A percentile compares a stretch with the other conserved stretches of the same genome.
These are phyloP conservation scores for Ferdinandea cuprea DNA, from an alignment of 2,888 invertebrate species.

Conservation along the genomic window DNA sequence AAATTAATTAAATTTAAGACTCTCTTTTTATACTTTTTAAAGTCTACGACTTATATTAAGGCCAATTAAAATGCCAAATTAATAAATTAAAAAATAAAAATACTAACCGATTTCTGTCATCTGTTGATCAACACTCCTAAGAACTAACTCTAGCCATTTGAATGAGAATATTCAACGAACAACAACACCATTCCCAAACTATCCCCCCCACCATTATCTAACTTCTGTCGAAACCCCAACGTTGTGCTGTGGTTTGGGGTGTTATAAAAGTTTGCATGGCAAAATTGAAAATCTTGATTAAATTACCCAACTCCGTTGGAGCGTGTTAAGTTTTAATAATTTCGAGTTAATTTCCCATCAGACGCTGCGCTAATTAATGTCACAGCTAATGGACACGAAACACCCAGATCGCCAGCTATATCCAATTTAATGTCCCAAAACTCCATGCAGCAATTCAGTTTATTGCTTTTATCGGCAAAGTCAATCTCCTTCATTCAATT, in stretches of 20 bases:
- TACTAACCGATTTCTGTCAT: no score
- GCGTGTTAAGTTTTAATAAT: conserved; percentile 73
- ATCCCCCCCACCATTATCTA: no score
- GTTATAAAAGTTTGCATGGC: neutral
- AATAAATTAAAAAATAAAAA: no score
- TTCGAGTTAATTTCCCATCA: conserved; percentile 69
- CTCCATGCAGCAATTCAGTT: conserved; percentile 73
- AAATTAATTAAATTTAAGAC: no score
- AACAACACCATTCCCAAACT: no score
- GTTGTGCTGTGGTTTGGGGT: neutral
- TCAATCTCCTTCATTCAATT: conserved; percentile 75
- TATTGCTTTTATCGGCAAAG: conserved; percentile 74
- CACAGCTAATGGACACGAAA: conserved; percentile 72
- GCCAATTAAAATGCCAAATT: no score
- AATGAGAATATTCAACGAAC: no score
- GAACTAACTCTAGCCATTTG: no score
- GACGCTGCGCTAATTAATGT: conserved; percentile 71
- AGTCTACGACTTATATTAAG: no score
- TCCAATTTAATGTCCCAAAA: conserved; percentile 73
- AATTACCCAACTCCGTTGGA: conserved; percentile 47
- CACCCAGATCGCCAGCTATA: conserved; percentile 44
- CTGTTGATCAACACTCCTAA: no score
- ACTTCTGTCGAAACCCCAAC: no score
- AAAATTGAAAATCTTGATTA: conserved; percentile 60
- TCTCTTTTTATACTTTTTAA: no score